Conservation (phyloP, 2,113 vertebrate species). For the Engraulis encrasicolus region DNA sequence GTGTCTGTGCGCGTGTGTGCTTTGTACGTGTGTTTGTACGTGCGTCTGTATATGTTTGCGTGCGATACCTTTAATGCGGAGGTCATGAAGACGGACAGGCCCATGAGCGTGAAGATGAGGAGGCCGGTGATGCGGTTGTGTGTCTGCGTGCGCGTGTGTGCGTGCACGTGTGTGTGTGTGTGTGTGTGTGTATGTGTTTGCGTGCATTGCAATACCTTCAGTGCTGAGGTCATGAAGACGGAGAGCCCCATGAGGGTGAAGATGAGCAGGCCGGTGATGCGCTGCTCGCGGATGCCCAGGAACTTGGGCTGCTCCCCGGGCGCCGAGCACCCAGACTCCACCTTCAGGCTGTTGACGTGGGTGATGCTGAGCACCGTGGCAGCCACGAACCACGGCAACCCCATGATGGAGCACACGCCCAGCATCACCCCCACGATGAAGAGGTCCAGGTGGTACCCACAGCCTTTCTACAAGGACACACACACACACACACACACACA, state of each 20-base stretch:
- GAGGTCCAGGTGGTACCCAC: conserved; percentile 96
- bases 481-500: conserved; percentile 11
- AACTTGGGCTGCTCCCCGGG: conserved; percentile 96
- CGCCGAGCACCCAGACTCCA: conserved; percentile 92
- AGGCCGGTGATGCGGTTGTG: too few relatives aligned
- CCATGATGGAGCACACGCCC: conserved; percentile 94
- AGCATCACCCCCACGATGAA: conserved; percentile 94
- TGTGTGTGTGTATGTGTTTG: neutral
- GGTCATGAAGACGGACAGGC: too few relatives aligned
- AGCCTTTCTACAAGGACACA: conserved; percentile 84
- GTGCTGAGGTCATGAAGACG: conserved; percentile 93
- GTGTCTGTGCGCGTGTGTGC: neutral
- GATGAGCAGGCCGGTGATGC: conserved; percentile 94
- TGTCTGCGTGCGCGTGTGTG: neutral
- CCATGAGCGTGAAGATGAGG: too few relatives aligned
- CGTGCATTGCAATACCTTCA: conserved; percentile 79
- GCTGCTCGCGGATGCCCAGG: conserved; percentile 91
- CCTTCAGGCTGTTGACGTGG: conserved; percentile 96
- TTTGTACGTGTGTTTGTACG: neutral
- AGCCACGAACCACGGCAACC: conserved; percentile 95
- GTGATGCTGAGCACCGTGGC: conserved; percentile 96
- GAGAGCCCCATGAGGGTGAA: conserved; percentile 96
- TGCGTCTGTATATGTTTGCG: neutral
- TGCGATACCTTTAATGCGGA: conserved; percentile 81
- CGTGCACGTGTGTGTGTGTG: neutral